These are phyloP conservation scores for Myotis davidii DNA, from an alignment of 2,113 vertebrate species.

Conservation along the genomic window DNA sequence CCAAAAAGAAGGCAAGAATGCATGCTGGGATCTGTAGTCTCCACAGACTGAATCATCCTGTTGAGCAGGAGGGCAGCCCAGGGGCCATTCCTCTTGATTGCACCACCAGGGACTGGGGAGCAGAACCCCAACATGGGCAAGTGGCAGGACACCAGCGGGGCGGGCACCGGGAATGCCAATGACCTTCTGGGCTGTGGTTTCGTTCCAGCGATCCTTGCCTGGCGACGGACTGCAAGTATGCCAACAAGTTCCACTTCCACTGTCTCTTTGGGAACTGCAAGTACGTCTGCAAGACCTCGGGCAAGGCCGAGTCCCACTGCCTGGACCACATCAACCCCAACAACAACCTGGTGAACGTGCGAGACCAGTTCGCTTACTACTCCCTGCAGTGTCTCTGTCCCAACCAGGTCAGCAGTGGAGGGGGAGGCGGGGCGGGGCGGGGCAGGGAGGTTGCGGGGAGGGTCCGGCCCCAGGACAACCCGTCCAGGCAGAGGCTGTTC, in stretches of 20 bases:
- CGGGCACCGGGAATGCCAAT: slow-evolving; percentile 48
- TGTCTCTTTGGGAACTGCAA: slow-evolving; percentile 99
- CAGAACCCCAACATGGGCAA: not conserved
- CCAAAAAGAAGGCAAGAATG: slow-evolving; percentile 46
- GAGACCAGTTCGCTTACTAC: slow-evolving; percentile 98
- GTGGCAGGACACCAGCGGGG: not conserved
- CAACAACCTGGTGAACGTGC: slow-evolving; percentile 97
- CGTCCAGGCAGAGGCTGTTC: not conserved
- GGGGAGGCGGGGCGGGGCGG: not conserved
- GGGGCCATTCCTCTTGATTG: slow-evolving; percentile 1
- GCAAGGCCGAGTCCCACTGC: slow-evolving; percentile 99
- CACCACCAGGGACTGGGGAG: not conserved
- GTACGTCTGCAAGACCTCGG: slow-evolving; percentile 99
- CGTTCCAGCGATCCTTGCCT: slow-evolving; percentile 95
- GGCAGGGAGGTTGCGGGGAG: not conserved
- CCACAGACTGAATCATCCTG: slow-evolving; percentile 12
- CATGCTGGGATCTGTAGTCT: slow-evolving; percentile 72
- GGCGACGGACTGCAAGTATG: slow-evolving; percentile 98
- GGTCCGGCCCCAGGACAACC: not conserved
- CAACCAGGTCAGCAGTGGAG: slow-evolving; percentile 90
- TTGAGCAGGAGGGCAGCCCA: slow-evolving; percentile 56
- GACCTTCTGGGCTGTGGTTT: slow-evolving; percentile 80
- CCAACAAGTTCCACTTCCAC: slow-evolving; percentile 99
- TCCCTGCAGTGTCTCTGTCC: slow-evolving; percentile 99
- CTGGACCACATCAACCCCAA: slow-evolving; percentile 99